Base-by-base conservation (phyloP, 2,888 invertebrate species). In the Apamea epomidion region DNA sequence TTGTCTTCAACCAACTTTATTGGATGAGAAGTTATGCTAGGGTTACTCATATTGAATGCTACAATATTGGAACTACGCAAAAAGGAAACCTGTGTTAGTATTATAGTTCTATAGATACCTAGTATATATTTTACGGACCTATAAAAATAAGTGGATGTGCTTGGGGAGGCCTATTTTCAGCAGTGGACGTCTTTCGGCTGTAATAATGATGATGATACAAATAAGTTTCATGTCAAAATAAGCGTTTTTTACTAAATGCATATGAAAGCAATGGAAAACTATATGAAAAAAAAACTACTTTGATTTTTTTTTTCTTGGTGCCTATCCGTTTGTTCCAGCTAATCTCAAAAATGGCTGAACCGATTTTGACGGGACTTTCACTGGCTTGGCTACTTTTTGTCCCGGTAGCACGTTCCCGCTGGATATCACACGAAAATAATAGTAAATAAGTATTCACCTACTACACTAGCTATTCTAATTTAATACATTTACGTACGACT, bases 401-500 rank as follows among this genome's bases (percentile, higher is more conserved):
- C 25, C 54, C 54, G 25, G 25, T 58, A 18, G 18, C 51, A 51
- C 6, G 18, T 51, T 18, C 18, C 51, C 51, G 18, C 51, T 51
- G 16, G 51, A 51, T 18, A 51, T 51, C 18, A 51, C 51, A 7
- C 51, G 6, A 54, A 7, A 25, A 58, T 58, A 58, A 1, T 58
- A 60, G 21, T 12, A 32, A 70, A 51, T 54, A 80, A 48, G 18
- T 71, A 70, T 58, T 6, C 1, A 48, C 12, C 29, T 18, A 51
- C 18, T 60, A 21, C 54, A 37, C 32, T 21, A 65, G 65, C 25
- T 60, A 69, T 12, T 42, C 12, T 64, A 74, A 74, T 67, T 72
- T 42, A 78, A 76, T 72, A 18, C 48, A 51, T 51, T 72, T 69
- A 73, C 72, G n/a, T 45, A 69, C 42, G 58, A 67, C 58, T 62